Percentiles rank a stretch among this genome's conserved stretches.
phyloP scores from a whole-genome alignment of 2,113 vertebrate species.

The Capricornis sumatraensis region DNA sequence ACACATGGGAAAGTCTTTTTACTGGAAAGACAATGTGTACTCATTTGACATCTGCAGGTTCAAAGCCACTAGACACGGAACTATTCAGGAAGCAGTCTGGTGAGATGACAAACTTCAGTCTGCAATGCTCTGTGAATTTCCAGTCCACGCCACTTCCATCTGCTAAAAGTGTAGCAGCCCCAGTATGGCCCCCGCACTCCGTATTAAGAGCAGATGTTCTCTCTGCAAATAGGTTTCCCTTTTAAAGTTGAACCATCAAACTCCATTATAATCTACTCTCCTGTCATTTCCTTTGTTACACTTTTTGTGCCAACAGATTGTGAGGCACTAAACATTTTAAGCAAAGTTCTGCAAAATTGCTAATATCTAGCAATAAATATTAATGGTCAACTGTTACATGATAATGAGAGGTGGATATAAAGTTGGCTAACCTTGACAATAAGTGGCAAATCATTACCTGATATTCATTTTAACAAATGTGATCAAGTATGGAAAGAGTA shows the following conservation, averaged over 20 bases:
- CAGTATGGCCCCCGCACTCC: constrained; percentile 20
- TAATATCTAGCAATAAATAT: constrained; percentile 78
- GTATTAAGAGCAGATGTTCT: constrained; percentile 77
- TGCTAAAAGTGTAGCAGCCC: constrained; percentile 69
- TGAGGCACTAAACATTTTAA: constrained; percentile 79
- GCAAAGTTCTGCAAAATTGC: constrained; percentile 75
- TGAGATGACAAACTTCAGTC: constrained; percentile 51
- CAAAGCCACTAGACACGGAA: constrained; percentile 18
- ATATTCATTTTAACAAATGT: not conserved
- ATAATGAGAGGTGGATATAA: constrained; percentile 63
- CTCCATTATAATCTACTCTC: constrained; percentile 77
- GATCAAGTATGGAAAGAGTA: not conserved
- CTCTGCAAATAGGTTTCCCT: constrained; percentile 77
- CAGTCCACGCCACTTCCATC: constrained; percentile 63
- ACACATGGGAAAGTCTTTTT: constrained; percentile 14
- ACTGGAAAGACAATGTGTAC: constrained; percentile 33
- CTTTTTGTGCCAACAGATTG: constrained; percentile 76
- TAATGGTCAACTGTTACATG: constrained; percentile 72
- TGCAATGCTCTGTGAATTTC: constrained; percentile 42
- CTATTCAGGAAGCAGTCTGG: constrained; percentile 64
- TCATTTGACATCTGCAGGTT: not conserved
- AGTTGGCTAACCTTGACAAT: constrained; percentile 63
- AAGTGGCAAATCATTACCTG: constrained; percentile 32
- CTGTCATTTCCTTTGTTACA: constrained; percentile 75
- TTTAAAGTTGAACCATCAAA: constrained; percentile 77